These are phyloP conservation scores for Neolamprologus falcicula DNA, from an alignment of 2,113 vertebrate species.

Conservation along the genomic window DNA sequence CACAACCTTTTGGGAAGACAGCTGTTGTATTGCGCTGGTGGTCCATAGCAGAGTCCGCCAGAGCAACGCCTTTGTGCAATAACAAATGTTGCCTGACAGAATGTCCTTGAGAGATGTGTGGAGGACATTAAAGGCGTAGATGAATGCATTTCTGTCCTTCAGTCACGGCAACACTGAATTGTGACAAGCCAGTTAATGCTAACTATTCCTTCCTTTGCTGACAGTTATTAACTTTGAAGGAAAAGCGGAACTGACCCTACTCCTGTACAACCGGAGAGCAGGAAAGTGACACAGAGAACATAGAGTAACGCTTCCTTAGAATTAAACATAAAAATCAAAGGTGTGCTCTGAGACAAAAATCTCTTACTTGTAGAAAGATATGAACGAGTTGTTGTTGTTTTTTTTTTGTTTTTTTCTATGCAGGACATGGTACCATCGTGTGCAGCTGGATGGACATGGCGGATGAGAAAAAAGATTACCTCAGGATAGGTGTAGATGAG, in stretches of 20 bases:
- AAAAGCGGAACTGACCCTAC: neutral
- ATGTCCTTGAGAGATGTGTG: neutral
- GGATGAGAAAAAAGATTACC: slow-evolving; percentile 8
- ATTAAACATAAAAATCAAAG: neutral
- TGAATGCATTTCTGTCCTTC: neutral
- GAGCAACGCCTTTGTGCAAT: neutral
- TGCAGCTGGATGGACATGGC: neutral
- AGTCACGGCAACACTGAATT: slow-evolving; percentile 10
- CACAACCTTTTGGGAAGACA: neutral
- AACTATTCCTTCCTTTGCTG: neutral
- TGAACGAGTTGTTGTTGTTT: neutral
- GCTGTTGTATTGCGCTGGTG: neutral
- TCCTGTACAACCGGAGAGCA: neutral
- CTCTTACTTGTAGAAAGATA: neutral
- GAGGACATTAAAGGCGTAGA: neutral
- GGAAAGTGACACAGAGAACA: neutral
- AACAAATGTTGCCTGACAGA: neutral
- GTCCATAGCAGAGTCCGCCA: neutral
- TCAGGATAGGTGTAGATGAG: slow-evolving; percentile 1
- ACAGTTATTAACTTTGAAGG: slow-evolving; percentile 16
- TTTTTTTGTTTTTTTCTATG: rapidly evolving
- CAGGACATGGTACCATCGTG: neutral
- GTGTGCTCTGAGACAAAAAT: neutral
- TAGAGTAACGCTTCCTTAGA: neutral
- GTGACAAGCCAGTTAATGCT: neutral